phyloP scores from a whole-genome alignment of 2,113 vertebrate genomes.

The Hypocryptadius cinnamomeus region DNA sequence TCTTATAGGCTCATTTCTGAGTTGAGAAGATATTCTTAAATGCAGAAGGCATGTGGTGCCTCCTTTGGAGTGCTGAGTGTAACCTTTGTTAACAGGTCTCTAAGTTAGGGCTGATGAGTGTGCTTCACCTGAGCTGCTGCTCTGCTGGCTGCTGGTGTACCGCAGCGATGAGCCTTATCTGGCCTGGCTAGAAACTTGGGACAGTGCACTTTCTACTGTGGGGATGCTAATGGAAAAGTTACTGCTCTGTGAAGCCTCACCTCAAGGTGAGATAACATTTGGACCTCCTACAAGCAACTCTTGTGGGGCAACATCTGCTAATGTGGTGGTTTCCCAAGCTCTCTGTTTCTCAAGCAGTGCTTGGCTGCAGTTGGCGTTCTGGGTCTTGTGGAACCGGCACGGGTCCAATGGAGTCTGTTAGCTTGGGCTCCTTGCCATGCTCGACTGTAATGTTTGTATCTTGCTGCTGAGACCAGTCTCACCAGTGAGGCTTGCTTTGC shows the following conservation, averaged over 20 bases:
- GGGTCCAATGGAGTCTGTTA: constrained; percentile 43
- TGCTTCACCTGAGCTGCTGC: not conserved
- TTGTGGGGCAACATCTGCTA: constrained; percentile 48
- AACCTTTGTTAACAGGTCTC: not conserved
- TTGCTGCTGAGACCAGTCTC: constrained; percentile 35
- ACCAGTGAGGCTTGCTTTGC: constrained; percentile 51
- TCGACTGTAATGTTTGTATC: constrained; percentile 12
- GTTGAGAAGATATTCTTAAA: not conserved
- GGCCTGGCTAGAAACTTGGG: not conserved
- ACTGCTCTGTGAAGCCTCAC: not conserved
- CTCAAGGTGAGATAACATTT: constrained; percentile 47
- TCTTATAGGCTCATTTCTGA: not conserved
- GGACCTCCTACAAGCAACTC: constrained; percentile 45
- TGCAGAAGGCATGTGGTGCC: not conserved
- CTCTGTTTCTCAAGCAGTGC: constrained; percentile 35
- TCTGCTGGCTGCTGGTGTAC: not conserved
- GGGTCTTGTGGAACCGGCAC: constrained; percentile 51
- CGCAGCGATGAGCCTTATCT: not conserved
- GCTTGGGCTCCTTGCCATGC: constrained; percentile 44
- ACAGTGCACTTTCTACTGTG: not conserved
- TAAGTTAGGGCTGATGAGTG: not conserved
- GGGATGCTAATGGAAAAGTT: not conserved
- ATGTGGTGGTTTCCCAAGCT: constrained; percentile 51
- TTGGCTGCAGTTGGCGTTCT: not conserved
- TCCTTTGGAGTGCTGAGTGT: not conserved